A percentile compares a stretch with the other conserved stretches of the same genome.
Evolutionary conservation across 2,888 invertebrate species (phyloP).

Genomic region (Dynastes grantii): DNA sequence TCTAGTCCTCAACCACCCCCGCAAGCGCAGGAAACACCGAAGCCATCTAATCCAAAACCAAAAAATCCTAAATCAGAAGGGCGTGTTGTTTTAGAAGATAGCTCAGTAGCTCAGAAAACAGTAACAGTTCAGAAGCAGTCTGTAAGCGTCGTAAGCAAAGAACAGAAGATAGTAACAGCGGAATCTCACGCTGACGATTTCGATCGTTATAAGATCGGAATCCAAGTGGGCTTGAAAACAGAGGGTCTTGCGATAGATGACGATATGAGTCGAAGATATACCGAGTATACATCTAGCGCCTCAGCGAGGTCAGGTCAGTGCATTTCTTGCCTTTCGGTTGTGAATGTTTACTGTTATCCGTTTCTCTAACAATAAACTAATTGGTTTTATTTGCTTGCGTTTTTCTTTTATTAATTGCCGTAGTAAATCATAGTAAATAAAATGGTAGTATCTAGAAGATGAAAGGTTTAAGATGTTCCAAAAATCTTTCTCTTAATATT

Average conservation of each 20-base stretch:
- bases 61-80: conserved; percentile 13
- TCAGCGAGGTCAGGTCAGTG: conserved; percentile 63
- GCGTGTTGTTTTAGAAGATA: conserved; percentile 4
- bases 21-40: conserved; percentile 13
- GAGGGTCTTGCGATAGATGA: conserved; percentile 53
- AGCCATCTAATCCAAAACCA: conserved; percentile 33
- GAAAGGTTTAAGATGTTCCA: no score
- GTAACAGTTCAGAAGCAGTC: conserved; percentile 42
- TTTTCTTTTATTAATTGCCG: not conserved
- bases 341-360: conserved; percentile 15
- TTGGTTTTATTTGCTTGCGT: conserved; percentile 15
- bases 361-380: conserved; percentile 30
- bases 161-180: conserved; percentile 61
- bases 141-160: conserved; percentile 44
- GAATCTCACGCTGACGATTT: conserved; percentile 62
- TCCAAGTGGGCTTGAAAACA: conserved; percentile 51
- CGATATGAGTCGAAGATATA: conserved; percentile 66
- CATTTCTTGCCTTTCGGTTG: not conserved
- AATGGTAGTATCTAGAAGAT: no score
- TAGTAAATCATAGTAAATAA: no score
- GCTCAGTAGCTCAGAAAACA: conserved; percentile 36
- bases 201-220: conserved; percentile 52
- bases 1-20: not conserved
- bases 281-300: conserved; percentile 59
- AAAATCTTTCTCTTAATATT: no score